A percentile compares a stretch with the other conserved stretches of the same genome.
Evolutionary conservation across 2,888 invertebrate species (phyloP).

Genomic region (Dolomedes plantarius): DNA sequence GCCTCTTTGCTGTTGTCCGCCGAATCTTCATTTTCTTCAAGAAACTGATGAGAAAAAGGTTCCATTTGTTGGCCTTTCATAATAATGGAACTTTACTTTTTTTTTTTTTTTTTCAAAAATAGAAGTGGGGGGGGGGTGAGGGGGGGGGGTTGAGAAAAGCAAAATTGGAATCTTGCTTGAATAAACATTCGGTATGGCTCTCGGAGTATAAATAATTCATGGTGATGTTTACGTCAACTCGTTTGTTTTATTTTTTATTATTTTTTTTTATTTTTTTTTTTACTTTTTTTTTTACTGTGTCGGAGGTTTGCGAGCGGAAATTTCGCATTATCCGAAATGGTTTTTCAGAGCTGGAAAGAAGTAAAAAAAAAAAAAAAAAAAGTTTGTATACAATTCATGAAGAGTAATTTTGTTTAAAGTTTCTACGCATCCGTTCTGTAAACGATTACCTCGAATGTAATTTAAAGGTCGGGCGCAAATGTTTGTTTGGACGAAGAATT

Average conservation of each 20-base stretch:
- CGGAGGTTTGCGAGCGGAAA: constrained; percentile 68
- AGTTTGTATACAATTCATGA: constrained; percentile 70
- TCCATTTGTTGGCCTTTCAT: constrained; percentile 71
- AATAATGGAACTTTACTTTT: constrained; percentile 61
- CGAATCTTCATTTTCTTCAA: constrained; percentile 64
- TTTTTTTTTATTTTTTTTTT: constrained; percentile 32
- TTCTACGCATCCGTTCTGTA: constrained; percentile 52
- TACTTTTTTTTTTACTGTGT: constrained; percentile 17
- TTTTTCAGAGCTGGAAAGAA: background rate
- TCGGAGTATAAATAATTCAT: constrained; percentile 71
- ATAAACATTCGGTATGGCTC: constrained; percentile 70
- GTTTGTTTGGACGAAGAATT: constrained; percentile 49
- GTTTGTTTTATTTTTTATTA: constrained; percentile 30
- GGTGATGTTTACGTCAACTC: constrained; percentile 70
- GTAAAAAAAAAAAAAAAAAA: constrained; percentile 36
- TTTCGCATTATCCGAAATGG: constrained; percentile 69
- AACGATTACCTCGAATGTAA: constrained; percentile 65
- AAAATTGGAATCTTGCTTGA: constrained; percentile 71
- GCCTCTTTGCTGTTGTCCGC: constrained; percentile 67
- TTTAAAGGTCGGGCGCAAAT: constrained; percentile 49
- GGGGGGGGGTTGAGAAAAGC: constrained; percentile 26
- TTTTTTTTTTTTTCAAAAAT: constrained; percentile 16
- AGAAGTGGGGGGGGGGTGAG: too few relatives aligned
- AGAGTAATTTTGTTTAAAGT: constrained; percentile 67
- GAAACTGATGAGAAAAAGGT: constrained; percentile 70